Percentiles rank a stretch among this genome's conserved stretches.
Evolutionary conservation across 2,888 invertebrate genomes (phyloP).

Genomic region (Dynastes tityus): DNA sequence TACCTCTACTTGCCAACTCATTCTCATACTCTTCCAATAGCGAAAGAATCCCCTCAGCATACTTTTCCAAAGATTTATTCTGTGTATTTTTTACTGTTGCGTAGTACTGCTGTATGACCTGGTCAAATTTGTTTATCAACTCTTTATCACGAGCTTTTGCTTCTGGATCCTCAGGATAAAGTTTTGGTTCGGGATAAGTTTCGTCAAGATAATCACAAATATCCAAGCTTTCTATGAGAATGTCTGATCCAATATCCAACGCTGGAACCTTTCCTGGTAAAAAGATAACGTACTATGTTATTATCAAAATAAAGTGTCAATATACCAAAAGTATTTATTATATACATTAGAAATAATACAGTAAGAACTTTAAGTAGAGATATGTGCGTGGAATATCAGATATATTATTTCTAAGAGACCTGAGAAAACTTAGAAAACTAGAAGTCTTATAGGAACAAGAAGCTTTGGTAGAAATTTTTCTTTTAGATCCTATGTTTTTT

Average conservation of each 20-base stretch:
- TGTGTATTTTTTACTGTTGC: constrained; percentile 58
- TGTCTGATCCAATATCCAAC: constrained; percentile 69
- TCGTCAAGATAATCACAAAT: constrained; percentile 75
- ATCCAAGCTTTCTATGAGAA: constrained; percentile 73
- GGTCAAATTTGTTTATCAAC: constrained; percentile 63
- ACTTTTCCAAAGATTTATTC: constrained; percentile 62
- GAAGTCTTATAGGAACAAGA: too few relatives aligned
- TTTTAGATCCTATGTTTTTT: too few relatives aligned
- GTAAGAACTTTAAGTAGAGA: too few relatives aligned
- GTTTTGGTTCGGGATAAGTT: constrained; percentile 71
- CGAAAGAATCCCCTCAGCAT: constrained; percentile 62
- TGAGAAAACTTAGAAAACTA: too few relatives aligned
- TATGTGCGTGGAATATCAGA: too few relatives aligned
- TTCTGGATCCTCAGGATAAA: constrained; percentile 71
- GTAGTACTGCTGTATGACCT: constrained; percentile 59
- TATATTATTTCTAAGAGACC: too few relatives aligned
- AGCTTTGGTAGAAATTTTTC: too few relatives aligned
- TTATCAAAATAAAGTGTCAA: too few relatives aligned
- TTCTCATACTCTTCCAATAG: constrained; percentile 64
- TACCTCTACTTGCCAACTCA: constrained; percentile 61
- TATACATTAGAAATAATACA: too few relatives aligned
- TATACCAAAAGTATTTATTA: too few relatives aligned
- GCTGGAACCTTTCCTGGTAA: constrained; percentile 71
- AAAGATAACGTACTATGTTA: too few relatives aligned
- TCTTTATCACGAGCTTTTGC: constrained; percentile 63